Evolutionary conservation across 2,797 vertebrate species (phyloP).

Genomic region (Furcifer pardalis): DNA sequence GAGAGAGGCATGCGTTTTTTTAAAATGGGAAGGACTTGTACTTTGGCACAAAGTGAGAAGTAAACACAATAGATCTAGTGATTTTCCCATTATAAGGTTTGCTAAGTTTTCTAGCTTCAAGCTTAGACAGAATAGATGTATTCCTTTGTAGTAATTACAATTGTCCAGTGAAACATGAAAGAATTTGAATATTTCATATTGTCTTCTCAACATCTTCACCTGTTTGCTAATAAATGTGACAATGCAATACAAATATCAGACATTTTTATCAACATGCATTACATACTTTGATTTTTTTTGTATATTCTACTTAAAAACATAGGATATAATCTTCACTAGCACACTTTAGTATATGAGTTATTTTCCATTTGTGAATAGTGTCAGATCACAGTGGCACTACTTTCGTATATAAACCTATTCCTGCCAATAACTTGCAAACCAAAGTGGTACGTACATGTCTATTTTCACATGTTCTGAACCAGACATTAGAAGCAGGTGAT

Average conservation of each 20-base stretch:
- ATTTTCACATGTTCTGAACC: background rate
- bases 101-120: background rate
- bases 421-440: background rate
- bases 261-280: background rate
- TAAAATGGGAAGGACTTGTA: background rate
- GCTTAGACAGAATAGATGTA: background rate
- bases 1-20: background rate
- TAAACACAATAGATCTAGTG: background rate
- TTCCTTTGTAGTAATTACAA: background rate
- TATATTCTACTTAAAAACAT: slow-evolving; percentile 23
- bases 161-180: background rate
- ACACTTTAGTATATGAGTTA: slow-evolving; percentile 4
- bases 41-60: background rate
- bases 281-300: slow-evolving; percentile 24
- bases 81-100: background rate
- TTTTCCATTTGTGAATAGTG: slow-evolving; percentile 24
- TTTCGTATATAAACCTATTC: slow-evolving; percentile 13
- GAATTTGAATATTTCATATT: background rate
- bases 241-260: slow-evolving; percentile 15
- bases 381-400: background rate
- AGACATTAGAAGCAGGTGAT: background rate
- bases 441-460: background rate
- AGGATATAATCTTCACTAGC: background rate
- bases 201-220: slow-evolving; percentile 2
- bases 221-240: slow-evolving; percentile 35